Conservation (phyloP, 2,888 invertebrate genomes). For the Caenorhabditis sp. region DNA sequence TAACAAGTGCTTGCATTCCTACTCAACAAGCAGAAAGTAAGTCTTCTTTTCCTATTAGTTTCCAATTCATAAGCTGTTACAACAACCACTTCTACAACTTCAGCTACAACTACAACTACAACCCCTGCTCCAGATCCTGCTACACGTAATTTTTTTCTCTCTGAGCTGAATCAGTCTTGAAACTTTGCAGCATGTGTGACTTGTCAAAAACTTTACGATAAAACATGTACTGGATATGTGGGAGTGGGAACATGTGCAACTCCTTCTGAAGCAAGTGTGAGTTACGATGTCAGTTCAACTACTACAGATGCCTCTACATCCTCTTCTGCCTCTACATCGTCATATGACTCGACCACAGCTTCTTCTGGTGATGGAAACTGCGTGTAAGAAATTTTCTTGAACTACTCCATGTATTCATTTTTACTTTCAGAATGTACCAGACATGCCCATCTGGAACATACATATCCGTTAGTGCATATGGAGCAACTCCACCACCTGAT, state of each 20-base stretch:
- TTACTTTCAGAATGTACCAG: neutral
- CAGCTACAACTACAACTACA: slow-evolving; percentile 8
- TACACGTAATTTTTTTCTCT: neutral
- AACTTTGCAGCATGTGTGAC: neutral
- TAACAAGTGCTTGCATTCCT: neutral
- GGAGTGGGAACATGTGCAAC: neutral
- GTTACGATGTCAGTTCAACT: neutral
- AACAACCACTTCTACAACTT: no score
- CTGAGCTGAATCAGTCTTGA: neutral
- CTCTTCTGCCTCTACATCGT: no score
- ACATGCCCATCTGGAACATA: neutral
- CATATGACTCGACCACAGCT: no score
- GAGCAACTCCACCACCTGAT: neutral
- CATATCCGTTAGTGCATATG: no score
- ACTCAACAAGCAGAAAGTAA: neutral
- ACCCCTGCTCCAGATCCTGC: neutral
- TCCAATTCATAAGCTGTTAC: no score
- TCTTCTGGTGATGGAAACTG: neutral
- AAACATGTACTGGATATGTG: neutral
- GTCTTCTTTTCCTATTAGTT: neutral
- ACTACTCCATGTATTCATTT: no score
- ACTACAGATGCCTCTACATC: neutral
- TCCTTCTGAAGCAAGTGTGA: neutral
- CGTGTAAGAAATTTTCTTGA: neutral
- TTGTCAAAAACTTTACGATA: slow-evolving; percentile 8